Evolutionary conservation across 2,113 vertebrate genomes (phyloP).

Genomic region (Myxocyprinus asiaticus): DNA sequence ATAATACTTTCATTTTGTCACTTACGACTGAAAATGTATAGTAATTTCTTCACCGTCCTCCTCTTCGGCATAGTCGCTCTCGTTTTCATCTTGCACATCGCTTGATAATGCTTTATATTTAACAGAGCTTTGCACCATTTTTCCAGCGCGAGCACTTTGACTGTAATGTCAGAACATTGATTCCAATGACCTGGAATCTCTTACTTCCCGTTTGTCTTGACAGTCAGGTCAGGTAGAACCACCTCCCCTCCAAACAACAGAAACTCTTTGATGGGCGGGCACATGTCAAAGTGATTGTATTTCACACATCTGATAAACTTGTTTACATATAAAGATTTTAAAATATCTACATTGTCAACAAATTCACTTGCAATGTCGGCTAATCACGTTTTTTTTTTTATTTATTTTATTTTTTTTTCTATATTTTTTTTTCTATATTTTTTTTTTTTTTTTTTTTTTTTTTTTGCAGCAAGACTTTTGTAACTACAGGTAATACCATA

Average conservation of each 20-base stretch:
- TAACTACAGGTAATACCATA: no score
- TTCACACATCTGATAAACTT: not conserved
- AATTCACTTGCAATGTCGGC: no score
- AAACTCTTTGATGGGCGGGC: not conserved
- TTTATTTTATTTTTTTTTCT: no score
- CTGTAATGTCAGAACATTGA: not conserved
- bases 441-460: no score
- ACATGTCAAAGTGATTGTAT: not conserved
- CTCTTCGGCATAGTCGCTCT: not conserved
- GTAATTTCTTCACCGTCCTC: conserved; percentile 46
- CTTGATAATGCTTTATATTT: conserved; percentile 51
- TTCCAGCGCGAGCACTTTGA: not conserved
- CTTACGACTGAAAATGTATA: conserved; percentile 52
- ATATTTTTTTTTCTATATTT: no score
- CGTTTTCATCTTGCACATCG: conserved; percentile 28
- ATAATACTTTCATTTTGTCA: conserved; percentile 16
- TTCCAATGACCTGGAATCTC: not conserved
- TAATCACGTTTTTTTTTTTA: no score
- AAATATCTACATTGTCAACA: no score
- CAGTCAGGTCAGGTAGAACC: conserved; percentile 12
- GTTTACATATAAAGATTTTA: not conserved
- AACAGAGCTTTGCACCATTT: conserved; percentile 48
- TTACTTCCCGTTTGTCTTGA: conserved; percentile 25
- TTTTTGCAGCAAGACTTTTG: no score
- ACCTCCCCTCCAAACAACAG: not conserved